These are phyloP conservation scores for Drosophila suboccidentalis DNA, from an alignment of 2,888 invertebrate genomes.

Conservation along the genomic window DNA sequence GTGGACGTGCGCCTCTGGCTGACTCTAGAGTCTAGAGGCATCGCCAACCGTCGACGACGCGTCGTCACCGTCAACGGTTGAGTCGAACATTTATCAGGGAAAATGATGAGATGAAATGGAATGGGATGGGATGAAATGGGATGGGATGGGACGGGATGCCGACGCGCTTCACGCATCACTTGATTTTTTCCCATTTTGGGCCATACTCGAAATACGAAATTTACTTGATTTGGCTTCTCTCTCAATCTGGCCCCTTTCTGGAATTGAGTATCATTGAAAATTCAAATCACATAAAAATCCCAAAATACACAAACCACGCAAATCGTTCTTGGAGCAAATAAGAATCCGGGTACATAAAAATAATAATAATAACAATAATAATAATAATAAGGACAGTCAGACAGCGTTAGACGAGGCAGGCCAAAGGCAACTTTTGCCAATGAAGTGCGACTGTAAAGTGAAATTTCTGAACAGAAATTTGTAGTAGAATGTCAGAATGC, in stretches of 20 bases:
- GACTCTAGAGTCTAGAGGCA: constrained; percentile 21
- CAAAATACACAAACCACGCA: constrained; percentile 75
- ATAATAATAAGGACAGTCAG: constrained; percentile 22
- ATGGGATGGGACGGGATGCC: constrained; percentile 16
- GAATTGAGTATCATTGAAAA: constrained; percentile 71
- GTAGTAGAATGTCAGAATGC: neutral
- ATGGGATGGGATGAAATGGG: neutral
- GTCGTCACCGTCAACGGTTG: constrained; percentile 41
- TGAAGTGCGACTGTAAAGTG: constrained; percentile 15
- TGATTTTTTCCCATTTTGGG: constrained; percentile 43
- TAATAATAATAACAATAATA: constrained; percentile 68
- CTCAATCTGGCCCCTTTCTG: constrained; percentile 5
- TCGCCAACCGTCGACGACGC: constrained; percentile 32
- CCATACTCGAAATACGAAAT: constrained; percentile 38
- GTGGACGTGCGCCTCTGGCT: constrained; percentile 5
- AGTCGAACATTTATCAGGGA: constrained; percentile 4
- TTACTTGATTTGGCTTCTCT: constrained; percentile 57
- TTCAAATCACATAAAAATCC: constrained; percentile 80
- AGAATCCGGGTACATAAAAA: constrained; percentile 78
- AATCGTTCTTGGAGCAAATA: constrained; percentile 59
- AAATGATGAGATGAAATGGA: constrained; percentile 1
- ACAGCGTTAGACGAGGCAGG: constrained; percentile 5
- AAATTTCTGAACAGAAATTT: constrained; percentile 2
- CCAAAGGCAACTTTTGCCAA: constrained; percentile 16
- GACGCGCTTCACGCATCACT: constrained; percentile 58